Evolutionary conservation across 2,888 invertebrate species (phyloP), one percentile per base, ranked within the genome.

Genomic region (Hylaea fasciaria): DNA sequence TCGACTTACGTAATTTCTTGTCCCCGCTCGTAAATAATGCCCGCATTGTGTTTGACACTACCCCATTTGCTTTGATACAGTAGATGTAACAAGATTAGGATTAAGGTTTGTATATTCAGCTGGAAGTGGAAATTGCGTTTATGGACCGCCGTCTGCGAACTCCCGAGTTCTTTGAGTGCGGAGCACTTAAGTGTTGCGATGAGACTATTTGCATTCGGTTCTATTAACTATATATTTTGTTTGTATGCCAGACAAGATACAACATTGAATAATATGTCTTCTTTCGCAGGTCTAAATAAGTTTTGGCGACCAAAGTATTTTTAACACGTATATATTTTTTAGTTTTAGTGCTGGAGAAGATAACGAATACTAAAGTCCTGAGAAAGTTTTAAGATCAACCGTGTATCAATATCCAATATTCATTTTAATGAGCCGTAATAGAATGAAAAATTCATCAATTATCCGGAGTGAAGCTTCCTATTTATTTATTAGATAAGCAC

Each of bases 31-130:
- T 65, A 54, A 64, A 62, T 66, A 70, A 70, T 52, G 49, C 43
- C n/a, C 22, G 59, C 37, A 62, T 70, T 72, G 68, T 69, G 55
- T 53, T 43, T 66, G 66, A 72, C 69, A 64, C 56, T 63, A 55
- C 53, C 60, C 64, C 61, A 66, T 65, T 32, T 49, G 51, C 32
- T 64, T 49, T 54, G 66, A 65, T 68, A 58, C 55, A 72, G 55
- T 66, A 61, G 58, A 52, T 53, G 68, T 62, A 66, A 66, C 67
- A 67, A 41, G 51, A 57, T 57, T 41, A 57, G 41, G 51, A 35
- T 46, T 41, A 46, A 35, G 57, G 46, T 40, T 51, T 17, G 32
- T 41, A 43, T 52, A 57, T 51, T 51, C 51, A 13, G 39, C 44
- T 41, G 41, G 14, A 14, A 50, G 45, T 50, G 13, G 41, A 16